These are phyloP conservation scores for Calliphora vomitoria DNA, from an alignment of 2,888 invertebrate species.

Conservation along the genomic window DNA sequence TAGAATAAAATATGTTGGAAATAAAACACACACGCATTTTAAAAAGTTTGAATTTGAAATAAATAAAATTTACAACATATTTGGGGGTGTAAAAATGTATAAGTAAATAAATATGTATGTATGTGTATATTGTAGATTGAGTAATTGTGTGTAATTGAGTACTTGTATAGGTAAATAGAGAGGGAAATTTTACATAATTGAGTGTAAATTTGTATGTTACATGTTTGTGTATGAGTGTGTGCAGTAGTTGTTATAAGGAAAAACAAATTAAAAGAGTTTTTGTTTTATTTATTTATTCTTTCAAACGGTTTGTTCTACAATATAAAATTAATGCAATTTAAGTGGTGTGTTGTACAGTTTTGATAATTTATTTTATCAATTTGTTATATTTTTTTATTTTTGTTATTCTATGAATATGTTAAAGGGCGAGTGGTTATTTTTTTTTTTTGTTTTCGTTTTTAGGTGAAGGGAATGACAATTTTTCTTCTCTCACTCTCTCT, in stretches of 20 bases:
- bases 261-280: neutral
- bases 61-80: slow-evolving; percentile 36
- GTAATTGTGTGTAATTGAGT: neutral
- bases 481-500: slow-evolving; percentile 80
- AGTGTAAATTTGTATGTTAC: neutral
- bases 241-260: slow-evolving; percentile 9
- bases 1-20: slow-evolving; percentile 34
- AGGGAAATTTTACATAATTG: neutral
- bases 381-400: slow-evolving; percentile 30
- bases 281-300: slow-evolving; percentile 22
- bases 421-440: slow-evolving; percentile 48
- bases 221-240: neutral
- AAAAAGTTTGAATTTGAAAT: slow-evolving; percentile 19
- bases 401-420: slow-evolving; percentile 42
- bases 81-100: neutral
- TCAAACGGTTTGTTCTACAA: slow-evolving; percentile 37
- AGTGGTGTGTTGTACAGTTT: slow-evolving; percentile 45
- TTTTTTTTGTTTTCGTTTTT: slow-evolving; percentile 2
- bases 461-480: slow-evolving; percentile 69
- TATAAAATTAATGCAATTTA: slow-evolving; percentile 43
- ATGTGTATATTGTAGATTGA: too few relatives aligned
- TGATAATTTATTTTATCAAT: slow-evolving; percentile 43
- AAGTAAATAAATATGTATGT: neutral
- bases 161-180: neutral
- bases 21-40: slow-evolving; percentile 57